Conservation (phyloP, 2,888 invertebrate species). For the Acheta domesticus region DNA sequence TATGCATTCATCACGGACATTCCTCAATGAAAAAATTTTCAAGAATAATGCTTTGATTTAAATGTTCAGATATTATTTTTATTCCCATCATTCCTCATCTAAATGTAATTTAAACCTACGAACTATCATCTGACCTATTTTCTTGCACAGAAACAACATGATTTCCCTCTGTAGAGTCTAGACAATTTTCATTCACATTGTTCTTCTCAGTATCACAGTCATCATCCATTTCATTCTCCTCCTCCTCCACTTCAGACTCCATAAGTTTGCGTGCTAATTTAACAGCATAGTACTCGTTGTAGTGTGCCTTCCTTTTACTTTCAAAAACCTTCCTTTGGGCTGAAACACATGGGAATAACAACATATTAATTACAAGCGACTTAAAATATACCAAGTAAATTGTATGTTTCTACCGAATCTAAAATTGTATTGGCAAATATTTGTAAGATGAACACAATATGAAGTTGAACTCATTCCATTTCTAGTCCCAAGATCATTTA, state of each 20-base stretch:
- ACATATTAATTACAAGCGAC: not conserved
- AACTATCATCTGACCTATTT: too few species aligned
- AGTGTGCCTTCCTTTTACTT: slow-evolving; percentile 91
- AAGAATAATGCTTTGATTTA: too few species aligned
- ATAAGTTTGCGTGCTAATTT: slow-evolving; percentile 86
- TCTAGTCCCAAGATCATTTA: too few species aligned
- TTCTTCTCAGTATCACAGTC: slow-evolving; percentile 33
- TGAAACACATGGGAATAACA: slow-evolving; percentile 43
- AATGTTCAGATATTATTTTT: too few species aligned
- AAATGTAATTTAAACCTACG: too few species aligned
- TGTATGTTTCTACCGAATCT: not conserved
- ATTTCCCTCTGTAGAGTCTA: too few species aligned
- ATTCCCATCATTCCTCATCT: too few species aligned
- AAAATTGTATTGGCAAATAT: not conserved
- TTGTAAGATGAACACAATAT: not conserved
- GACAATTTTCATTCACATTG: not conserved
- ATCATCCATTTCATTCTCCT: slow-evolving; percentile 57
- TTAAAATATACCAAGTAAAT: not conserved
- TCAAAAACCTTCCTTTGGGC: slow-evolving; percentile 79
- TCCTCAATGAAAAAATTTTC: too few species aligned
- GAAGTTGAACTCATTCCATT: too few species aligned
- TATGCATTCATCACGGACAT: too few species aligned
- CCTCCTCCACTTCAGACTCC: slow-evolving; percentile 85
- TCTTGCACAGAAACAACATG: too few species aligned
- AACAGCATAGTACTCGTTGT: slow-evolving; percentile 95